Percentiles rank a stretch among this genome's conserved stretches.
These are phyloP conservation scores for Yasuhikotakia modesta DNA, from an alignment of 2,797 vertebrate species.

Conservation along the genomic window DNA sequence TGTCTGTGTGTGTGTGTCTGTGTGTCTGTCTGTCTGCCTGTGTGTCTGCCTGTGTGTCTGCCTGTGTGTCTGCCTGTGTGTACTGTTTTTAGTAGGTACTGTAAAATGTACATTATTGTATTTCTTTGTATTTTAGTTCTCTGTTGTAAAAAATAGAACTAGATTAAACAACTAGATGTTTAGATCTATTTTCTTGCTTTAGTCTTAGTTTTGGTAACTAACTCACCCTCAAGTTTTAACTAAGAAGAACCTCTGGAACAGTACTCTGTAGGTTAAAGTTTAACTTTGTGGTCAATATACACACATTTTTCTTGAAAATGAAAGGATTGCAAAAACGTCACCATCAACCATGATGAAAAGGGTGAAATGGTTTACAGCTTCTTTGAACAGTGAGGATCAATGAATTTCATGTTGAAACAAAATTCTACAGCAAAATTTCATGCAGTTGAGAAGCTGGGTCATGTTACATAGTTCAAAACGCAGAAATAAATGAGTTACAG, in stretches of 20 bases:
- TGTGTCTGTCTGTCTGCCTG: too few species aligned
- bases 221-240: neutral
- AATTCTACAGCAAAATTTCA: neutral
- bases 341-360: neutral
- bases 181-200: too few species aligned
- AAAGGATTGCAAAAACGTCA: conserved; percentile 8
- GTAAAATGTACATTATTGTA: too few species aligned
- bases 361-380: conserved; percentile 10
- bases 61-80: too few species aligned
- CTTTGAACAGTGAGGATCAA: conserved; percentile 12
- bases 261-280: neutral
- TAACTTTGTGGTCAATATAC: neutral
- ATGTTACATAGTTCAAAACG: conserved; percentile 21
- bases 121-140: too few species aligned
- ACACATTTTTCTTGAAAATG: conserved; percentile 1
- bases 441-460: neutral
- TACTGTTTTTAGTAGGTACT: too few species aligned
- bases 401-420: conserved; percentile 5
- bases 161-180: too few species aligned
- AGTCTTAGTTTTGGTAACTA: too few species aligned
- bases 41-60: too few species aligned
- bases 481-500: neutral
- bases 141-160: too few species aligned
- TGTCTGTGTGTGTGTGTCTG: too few species aligned
- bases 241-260: neutral